Conservation (phyloP, 2,888 invertebrate species). For the Biston stratarius region DNA sequence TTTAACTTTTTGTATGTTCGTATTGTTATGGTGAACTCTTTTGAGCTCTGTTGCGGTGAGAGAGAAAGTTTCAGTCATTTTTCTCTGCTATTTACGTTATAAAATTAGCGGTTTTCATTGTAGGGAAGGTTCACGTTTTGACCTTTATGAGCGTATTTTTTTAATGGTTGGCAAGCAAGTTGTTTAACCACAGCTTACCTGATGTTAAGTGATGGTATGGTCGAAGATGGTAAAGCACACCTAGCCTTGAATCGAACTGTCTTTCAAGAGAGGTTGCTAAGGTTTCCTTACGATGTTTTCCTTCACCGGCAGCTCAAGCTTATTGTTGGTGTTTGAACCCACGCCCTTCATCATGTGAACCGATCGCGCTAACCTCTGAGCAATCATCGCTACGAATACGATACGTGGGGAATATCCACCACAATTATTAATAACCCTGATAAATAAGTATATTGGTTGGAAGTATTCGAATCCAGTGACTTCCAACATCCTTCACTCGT, state of each 20-base stretch:
- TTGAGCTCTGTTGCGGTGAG: constrained; percentile 50
- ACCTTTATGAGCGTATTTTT: background rate
- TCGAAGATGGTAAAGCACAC: too few relatives aligned
- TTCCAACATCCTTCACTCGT: constrained; percentile 43
- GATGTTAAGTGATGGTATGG: too few relatives aligned
- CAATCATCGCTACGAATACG: background rate
- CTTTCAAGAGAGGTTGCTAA: too few relatives aligned
- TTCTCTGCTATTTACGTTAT: constrained; percentile 41
- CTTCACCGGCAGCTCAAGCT: too few relatives aligned
- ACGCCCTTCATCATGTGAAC: too few relatives aligned
- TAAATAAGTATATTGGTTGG: background rate
- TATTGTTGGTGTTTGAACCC: too few relatives aligned
- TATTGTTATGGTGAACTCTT: constrained; percentile 60
- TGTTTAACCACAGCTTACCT: background rate
- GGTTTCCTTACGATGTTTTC: too few relatives aligned
- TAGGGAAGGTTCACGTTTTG: background rate
- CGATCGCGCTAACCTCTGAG: too few relatives aligned
- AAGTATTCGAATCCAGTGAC: constrained; percentile 27
- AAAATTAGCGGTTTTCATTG: constrained; percentile 35
- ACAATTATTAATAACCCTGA: too few relatives aligned
- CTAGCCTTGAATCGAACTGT: background rate
- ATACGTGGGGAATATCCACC: too few relatives aligned
- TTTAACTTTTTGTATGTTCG: constrained; percentile 62
- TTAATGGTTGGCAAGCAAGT: background rate
- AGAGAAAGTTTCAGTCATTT: constrained; percentile 45